Conservation (phyloP, 2,113 vertebrate species). For the Entomyzon cyanotis region DNA sequence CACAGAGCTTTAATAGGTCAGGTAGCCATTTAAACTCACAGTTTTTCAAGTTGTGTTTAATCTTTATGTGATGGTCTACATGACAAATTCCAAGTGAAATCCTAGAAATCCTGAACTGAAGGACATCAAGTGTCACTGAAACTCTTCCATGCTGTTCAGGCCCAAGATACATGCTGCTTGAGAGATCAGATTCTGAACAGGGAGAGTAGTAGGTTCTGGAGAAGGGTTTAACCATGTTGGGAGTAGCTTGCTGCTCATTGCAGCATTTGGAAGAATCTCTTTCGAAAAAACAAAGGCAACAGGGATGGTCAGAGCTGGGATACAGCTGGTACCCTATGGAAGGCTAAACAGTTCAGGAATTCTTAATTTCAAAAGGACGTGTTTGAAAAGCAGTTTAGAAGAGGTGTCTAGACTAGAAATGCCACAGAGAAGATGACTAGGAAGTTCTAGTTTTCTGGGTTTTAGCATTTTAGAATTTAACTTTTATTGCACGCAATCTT, state of each 20-base stretch:
- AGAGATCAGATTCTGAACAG: not conserved
- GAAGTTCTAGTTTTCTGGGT: not conserved
- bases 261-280: fast-evolving
- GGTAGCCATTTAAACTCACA: not conserved
- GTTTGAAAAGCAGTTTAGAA: not conserved
- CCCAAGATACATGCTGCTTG: too few relatives aligned
- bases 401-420: not conserved
- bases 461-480: not conserved
- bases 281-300: not conserved
- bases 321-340: not conserved
- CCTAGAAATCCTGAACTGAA: not conserved
- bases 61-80: not conserved
- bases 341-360: not conserved
- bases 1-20: not conserved
- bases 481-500: not conserved
- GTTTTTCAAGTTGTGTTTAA: not conserved
- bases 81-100: not conserved
- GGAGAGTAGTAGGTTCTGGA: not conserved
- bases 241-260: not conserved
- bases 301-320: not conserved
- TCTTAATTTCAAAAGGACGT: not conserved
- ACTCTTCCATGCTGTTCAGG: not conserved
- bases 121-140: not conserved
- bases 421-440: not conserved
- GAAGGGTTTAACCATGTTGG: not conserved